Evolutionary conservation across 2,888 invertebrate species (phyloP).

Genomic region (Lasius platythorax): DNA sequence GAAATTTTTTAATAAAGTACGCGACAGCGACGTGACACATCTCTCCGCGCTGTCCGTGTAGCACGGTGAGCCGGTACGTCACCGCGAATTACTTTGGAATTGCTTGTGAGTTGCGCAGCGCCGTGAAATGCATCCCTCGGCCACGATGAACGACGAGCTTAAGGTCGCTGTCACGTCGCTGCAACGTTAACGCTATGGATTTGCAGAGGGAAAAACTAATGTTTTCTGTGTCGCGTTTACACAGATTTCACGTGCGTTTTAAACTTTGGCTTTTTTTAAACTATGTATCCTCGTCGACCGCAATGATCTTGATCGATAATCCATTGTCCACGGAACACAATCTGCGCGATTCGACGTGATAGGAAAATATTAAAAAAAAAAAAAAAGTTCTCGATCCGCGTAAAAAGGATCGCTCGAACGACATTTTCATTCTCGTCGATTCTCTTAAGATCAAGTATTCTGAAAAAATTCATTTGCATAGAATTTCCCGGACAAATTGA

Average conservation of each 20-base stretch:
- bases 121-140: conserved; percentile 28
- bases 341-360: neutral
- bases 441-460: neutral
- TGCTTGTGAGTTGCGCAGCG: conserved; percentile 31
- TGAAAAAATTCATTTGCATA: conserved; percentile 17
- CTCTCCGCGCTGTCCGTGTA: conserved; percentile 37
- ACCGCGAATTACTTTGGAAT: conserved; percentile 50
- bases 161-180: conserved; percentile 43
- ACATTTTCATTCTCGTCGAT: conserved; percentile 5
- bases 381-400: neutral
- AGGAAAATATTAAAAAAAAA: conserved; percentile 9
- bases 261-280: neutral
- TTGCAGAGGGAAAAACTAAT: conserved; percentile 38
- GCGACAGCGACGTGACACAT: conserved; percentile 35
- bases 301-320: conserved; percentile 26
- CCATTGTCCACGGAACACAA: neutral
- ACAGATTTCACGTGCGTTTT: conserved; percentile 36
- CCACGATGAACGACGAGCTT: conserved; percentile 36
- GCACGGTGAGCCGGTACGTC: conserved; percentile 43
- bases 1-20: conserved; percentile 81
- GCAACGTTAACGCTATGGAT: conserved; percentile 39
- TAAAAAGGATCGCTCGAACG: neutral
- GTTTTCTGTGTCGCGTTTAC: conserved; percentile 35
- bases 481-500: conserved; percentile 23
- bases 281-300: conserved; percentile 23